Percentiles rank a stretch among this genome's conserved stretches.
These are phyloP conservation scores for Smithornis capensis DNA, from an alignment of 2,113 vertebrate species.

Conservation along the genomic window DNA sequence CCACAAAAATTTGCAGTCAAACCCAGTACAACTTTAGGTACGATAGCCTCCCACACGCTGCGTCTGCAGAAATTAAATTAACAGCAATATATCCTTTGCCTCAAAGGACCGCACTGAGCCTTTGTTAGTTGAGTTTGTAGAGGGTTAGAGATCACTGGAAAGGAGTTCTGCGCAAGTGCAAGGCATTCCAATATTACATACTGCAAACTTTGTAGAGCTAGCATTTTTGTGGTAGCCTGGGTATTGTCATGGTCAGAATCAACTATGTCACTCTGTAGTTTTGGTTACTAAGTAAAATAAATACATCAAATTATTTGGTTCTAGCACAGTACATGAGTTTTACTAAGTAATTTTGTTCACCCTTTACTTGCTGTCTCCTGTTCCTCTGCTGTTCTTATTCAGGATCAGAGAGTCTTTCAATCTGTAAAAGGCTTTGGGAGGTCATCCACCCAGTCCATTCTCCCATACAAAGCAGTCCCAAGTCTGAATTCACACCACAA, in stretches of 20 bases:
- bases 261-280: background rate
- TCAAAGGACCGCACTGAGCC: background rate
- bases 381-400: background rate
- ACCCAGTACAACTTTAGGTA: background rate
- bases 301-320: background rate
- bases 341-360: background rate
- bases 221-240: constrained; percentile 17
- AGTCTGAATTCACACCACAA: background rate
- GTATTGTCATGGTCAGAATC: constrained; percentile 12
- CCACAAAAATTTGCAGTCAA: constrained; percentile 4
- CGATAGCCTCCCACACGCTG: background rate
- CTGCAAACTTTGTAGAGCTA: background rate
- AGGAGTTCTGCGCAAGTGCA: background rate
- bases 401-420: background rate
- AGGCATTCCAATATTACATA: background rate
- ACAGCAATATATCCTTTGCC: constrained; percentile 13
- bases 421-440: background rate
- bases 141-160: background rate
- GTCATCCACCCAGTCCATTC: background rate
- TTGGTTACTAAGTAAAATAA: constrained; percentile 50
- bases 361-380: background rate
- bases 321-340: background rate
- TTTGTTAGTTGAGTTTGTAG: background rate
- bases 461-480: background rate
- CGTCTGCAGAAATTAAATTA: constrained; percentile 34